Percentiles rank a stretch among this genome's conserved stretches.
Conservation (phyloP, 2,888 invertebrate species). For the Coleophora flavipennella region DNA sequence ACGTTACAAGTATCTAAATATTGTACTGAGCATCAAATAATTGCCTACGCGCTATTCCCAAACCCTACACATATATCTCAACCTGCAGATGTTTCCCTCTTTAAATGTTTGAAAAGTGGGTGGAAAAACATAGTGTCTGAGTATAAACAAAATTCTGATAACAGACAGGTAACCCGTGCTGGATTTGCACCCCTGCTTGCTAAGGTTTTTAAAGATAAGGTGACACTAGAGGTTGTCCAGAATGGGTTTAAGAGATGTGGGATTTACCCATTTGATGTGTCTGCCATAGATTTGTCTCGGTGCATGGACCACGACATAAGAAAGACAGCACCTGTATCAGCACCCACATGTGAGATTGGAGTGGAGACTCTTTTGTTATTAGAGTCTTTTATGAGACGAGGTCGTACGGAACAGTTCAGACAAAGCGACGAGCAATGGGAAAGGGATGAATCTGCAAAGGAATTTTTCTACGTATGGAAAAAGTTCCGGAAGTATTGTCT, state of each 20-base stretch:
- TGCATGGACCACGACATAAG: conserved; percentile 4
- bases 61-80: conserved; percentile 38
- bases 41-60: conserved; percentile 26
- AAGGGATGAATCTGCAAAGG: neutral
- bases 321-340: neutral
- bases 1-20: conserved; percentile 31
- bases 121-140: conserved; percentile 22
- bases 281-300: conserved; percentile 1
- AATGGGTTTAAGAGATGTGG: conserved; percentile 3
- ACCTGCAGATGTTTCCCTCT: conserved; percentile 34
- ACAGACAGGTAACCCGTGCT: conserved; percentile 7
- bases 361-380: conserved; percentile 1
- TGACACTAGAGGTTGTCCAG: conserved; percentile 1
- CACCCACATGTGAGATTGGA: neutral
- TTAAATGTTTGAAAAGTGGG: conserved; percentile 27
- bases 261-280: conserved; percentile 1
- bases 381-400: conserved; percentile 2
- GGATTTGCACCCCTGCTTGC: conserved; percentile 7
- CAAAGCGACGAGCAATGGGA: neutral
- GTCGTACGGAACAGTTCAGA: neutral
- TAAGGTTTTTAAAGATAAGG: conserved; percentile 4
- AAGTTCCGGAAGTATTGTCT: neutral
- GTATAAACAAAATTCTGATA: conserved; percentile 8
- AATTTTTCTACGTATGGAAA: neutral
- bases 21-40: conserved; percentile 27